Conservation (phyloP, 1,140 invertebrate species). For the Drosophila trapezifrons region DNA sequence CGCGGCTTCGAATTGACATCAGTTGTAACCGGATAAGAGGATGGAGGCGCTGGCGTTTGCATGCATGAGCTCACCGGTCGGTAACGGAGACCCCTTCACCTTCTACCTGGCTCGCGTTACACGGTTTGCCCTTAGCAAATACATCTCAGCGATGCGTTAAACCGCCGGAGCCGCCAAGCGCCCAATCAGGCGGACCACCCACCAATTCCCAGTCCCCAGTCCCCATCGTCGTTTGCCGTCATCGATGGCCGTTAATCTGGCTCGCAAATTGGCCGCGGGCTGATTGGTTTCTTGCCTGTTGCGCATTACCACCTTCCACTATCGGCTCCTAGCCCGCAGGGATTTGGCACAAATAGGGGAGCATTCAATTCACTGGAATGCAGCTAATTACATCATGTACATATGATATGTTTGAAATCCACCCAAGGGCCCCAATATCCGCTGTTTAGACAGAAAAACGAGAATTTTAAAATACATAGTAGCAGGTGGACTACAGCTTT, state of each 20-base stretch:
- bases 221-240: conserved; percentile 15
- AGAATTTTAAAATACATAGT: too few relatives aligned
- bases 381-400: conserved; percentile 6
- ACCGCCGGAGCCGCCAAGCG: conserved; percentile 14
- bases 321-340: neutral
- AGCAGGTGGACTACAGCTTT: too few relatives aligned
- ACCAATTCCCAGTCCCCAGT: neutral
- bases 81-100: conserved; percentile 10
- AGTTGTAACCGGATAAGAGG: conserved; percentile 35
- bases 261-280: conserved; percentile 39
- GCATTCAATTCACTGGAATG: conserved; percentile 16
- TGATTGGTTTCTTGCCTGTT: conserved; percentile 49
- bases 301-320: conserved; percentile 19
- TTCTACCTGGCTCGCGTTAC: conserved; percentile 20
- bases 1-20: neutral
- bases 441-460: neutral
- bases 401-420: conserved; percentile 11
- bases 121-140: conserved; percentile 39
- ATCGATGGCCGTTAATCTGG: conserved; percentile 35
- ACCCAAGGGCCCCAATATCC: neutral
- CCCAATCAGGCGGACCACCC: conserved; percentile 4
- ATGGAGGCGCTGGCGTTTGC: conserved; percentile 6
- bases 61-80: conserved; percentile 22
- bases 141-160: conserved; percentile 37
- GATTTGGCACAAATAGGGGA: conserved; percentile 13